phyloP scores from a whole-genome alignment of 2,797 vertebrate genomes.

The Crypturellus tataupa region DNA sequence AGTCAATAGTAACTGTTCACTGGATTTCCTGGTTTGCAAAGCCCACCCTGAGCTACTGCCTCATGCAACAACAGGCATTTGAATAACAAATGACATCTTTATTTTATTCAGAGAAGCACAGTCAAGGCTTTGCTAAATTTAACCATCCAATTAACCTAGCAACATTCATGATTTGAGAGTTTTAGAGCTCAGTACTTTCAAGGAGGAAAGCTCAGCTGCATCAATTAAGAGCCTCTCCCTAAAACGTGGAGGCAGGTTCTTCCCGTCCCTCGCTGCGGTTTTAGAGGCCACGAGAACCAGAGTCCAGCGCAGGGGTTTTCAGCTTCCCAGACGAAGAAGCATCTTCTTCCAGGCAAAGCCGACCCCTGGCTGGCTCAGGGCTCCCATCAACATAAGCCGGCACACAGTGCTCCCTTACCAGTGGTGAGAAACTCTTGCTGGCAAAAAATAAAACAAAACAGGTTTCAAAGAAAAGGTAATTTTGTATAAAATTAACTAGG shows the following conservation, averaged over 20 bases:
- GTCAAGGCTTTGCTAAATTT: slow-evolving; percentile 34
- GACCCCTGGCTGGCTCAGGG: slow-evolving; percentile 15
- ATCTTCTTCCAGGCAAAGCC: slow-evolving; percentile 8
- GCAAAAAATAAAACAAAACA: slow-evolving; percentile 57
- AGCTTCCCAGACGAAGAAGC: neutral
- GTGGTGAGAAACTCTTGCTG: neutral
- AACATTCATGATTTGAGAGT: slow-evolving; percentile 12
- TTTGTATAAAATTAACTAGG: slow-evolving; percentile 29
- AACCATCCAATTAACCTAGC: slow-evolving; percentile 58
- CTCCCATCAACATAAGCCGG: slow-evolving; percentile 3
- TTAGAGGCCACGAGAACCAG: neutral
- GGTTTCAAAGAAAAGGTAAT: slow-evolving; percentile 60
- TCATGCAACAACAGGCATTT: slow-evolving; percentile 15
- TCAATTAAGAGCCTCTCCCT: slow-evolving; percentile 22
- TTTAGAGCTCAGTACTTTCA: neutral
- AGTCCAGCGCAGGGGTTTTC: neutral
- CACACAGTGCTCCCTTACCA: neutral
- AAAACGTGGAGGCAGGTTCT: neutral
- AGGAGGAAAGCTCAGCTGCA: slow-evolving; percentile 27
- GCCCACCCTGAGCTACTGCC: neutral
- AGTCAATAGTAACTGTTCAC: slow-evolving; percentile 25
- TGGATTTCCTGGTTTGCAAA: slow-evolving; percentile 9
- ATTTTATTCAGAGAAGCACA: slow-evolving; percentile 20
- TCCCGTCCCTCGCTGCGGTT: neutral
- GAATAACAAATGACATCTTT: slow-evolving; percentile 49